phyloP scores from a whole-genome alignment of 1,140 invertebrate species.

The Cylas formicarius region DNA sequence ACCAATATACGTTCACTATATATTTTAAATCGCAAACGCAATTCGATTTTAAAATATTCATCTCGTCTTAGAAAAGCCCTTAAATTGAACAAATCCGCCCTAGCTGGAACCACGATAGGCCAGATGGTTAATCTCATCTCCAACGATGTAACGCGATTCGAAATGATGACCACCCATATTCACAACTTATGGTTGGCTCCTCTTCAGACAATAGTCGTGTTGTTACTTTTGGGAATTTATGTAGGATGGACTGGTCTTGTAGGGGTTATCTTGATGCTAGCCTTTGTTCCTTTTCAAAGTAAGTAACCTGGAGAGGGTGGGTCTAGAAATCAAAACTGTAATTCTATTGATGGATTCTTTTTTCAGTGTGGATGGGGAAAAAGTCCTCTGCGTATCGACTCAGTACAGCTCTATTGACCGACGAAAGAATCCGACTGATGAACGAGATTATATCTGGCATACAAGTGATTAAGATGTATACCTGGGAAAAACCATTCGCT shows the following conservation, averaged over 20 bases:
- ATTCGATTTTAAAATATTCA: conserved; percentile 72
- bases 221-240: conserved; percentile 65
- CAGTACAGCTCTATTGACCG: conserved; percentile 52
- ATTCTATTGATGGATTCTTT: conserved; percentile 72
- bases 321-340: conserved; percentile 88
- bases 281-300: conserved; percentile 79
- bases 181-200: conserved; percentile 58
- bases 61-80: no score
- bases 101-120: conserved; percentile 67
- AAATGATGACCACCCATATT: conserved; percentile 56
- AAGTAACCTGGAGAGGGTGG: conserved; percentile 40
- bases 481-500: conserved; percentile 66
- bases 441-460: conserved; percentile 71
- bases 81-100: conserved; percentile 51
- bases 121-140: conserved; percentile 82
- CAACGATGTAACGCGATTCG: conserved; percentile 70
- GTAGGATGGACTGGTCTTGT: conserved; percentile 66
- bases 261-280: conserved; percentile 68
- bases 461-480: conserved; percentile 79
- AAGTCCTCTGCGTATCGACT: conserved; percentile 48
- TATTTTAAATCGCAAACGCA: conserved; percentile 67
- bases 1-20: conserved; percentile 49
- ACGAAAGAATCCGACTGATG: conserved; percentile 64
- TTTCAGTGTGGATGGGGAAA: conserved; percentile 35
- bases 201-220: conserved; percentile 62